phyloP scores from a whole-genome alignment of 2,888 invertebrate genomes.

The Orchestes rusci region DNA sequence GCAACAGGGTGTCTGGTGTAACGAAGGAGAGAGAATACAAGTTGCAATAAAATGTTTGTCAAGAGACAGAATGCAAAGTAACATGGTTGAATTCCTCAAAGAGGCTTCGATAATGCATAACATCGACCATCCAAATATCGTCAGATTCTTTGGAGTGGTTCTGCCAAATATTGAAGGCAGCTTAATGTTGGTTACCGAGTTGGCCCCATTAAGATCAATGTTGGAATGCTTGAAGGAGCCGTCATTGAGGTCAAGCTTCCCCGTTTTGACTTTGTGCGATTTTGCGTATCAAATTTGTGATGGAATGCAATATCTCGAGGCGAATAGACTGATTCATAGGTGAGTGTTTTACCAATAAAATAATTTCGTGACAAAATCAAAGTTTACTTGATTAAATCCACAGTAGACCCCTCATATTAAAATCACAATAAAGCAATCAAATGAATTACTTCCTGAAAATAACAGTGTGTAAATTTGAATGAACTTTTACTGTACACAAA shows the following conservation, averaged over 20 bases:
- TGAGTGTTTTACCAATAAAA: conserved; percentile 37
- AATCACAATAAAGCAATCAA: too few relatives aligned
- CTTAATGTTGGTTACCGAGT: conserved; percentile 67
- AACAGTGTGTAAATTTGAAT: too few relatives aligned
- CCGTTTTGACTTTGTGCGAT: conserved; percentile 86
- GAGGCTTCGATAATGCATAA: conserved; percentile 98
- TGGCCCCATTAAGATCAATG: conserved; percentile 90
- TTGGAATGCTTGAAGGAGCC: conserved; percentile 94
- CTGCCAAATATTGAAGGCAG: conserved; percentile 46
- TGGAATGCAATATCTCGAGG: conserved; percentile 97
- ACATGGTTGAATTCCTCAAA: conserved; percentile 93
- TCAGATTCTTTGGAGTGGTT: conserved; percentile 95
- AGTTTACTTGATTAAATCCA: too few relatives aligned
- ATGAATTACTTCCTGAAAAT: too few relatives aligned
- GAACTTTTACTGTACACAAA: too few relatives aligned
- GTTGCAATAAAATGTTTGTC: conserved; percentile 96
- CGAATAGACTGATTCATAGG: conserved; percentile 92
- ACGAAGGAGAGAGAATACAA: conserved; percentile 59
- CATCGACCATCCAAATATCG: conserved; percentile 95
- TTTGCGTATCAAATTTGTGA: conserved; percentile 94
- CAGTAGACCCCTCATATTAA: too few relatives aligned
- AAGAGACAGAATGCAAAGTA: conserved; percentile 90
- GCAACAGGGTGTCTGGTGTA: conserved; percentile 96
- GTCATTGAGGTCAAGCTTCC: conserved; percentile 81
- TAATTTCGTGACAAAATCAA: too few relatives aligned